Conservation (phyloP, 2,113 vertebrate genomes). For the Lamprologus lemairii region DNA sequence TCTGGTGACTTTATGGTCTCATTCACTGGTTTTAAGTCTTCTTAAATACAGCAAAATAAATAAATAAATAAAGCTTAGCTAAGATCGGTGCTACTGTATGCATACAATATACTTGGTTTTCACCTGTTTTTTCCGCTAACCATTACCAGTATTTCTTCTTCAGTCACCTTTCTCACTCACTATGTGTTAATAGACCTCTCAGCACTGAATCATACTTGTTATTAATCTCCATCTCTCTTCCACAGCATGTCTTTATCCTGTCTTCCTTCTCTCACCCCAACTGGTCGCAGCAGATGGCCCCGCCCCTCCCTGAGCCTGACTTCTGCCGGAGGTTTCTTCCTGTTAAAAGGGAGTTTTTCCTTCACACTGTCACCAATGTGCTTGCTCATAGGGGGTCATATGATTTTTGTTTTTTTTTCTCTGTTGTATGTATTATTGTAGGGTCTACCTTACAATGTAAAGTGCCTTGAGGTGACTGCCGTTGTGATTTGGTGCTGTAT, state of each 20-base stretch:
- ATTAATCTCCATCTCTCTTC: neutral
- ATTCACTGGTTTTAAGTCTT: neutral
- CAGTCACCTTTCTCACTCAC: neutral
- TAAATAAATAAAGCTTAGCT: neutral
- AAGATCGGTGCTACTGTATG: neutral
- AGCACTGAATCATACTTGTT: neutral
- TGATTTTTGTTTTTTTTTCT: accelerated
- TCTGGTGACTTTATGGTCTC: neutral
- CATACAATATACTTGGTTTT: neutral
- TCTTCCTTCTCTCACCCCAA: neutral
- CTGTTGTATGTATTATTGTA: neutral
- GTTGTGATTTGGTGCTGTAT: neutral
- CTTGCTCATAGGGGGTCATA: neutral
- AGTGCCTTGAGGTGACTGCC: neutral
- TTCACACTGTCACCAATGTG: neutral
- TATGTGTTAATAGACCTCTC: neutral
- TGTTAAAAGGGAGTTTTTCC: neutral
- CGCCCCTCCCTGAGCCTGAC: neutral
- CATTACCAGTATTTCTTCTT: neutral
- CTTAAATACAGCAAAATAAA: neutral
- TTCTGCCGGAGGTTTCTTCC: neutral
- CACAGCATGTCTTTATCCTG: neutral
- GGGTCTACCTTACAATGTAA: neutral
- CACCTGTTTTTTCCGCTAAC: neutral
- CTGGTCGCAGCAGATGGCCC: accelerated